phyloP scores from a whole-genome alignment of 1,140 invertebrate genomes.

The fruit fly (Drosophila melanogaster) region Release_6_plus_ISO1_MT NT_033777.3:26910001-26910500 shows the following conservation, averaged over 20 bases:
- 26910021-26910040: slow-evolving; percentile 89
- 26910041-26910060: slow-evolving; percentile 88
- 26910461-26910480: slow-evolving; percentile 84
- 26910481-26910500: slow-evolving; percentile 56
- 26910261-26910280: slow-evolving; percentile 77
- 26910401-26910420: slow-evolving; percentile 89
- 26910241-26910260: slow-evolving; percentile 65
- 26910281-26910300: slow-evolving; percentile 85
- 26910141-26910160: slow-evolving; percentile 59
- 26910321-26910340: slow-evolving; percentile 85
- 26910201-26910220: slow-evolving; percentile 42
- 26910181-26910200: slow-evolving; percentile 51
- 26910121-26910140: slow-evolving; percentile 67
- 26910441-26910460: slow-evolving; percentile 91
- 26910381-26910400: slow-evolving; percentile 87
- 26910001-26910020: slow-evolving; percentile 89
- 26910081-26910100: slow-evolving; percentile 87
- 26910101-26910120: slow-evolving; percentile 27
- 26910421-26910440: slow-evolving; percentile 89
- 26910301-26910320: slow-evolving; percentile 84
- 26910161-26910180: slow-evolving; percentile 53
- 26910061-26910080: slow-evolving; percentile 88
- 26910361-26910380: slow-evolving; percentile 84
- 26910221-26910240: slow-evolving; percentile 65
- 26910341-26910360: slow-evolving; percentile 86